A percentile compares a stretch with the other conserved stretches of the same genome.
Evolutionary conservation across 2,888 invertebrate genomes (phyloP).

Genomic region (Drepana falcataria): DNA sequence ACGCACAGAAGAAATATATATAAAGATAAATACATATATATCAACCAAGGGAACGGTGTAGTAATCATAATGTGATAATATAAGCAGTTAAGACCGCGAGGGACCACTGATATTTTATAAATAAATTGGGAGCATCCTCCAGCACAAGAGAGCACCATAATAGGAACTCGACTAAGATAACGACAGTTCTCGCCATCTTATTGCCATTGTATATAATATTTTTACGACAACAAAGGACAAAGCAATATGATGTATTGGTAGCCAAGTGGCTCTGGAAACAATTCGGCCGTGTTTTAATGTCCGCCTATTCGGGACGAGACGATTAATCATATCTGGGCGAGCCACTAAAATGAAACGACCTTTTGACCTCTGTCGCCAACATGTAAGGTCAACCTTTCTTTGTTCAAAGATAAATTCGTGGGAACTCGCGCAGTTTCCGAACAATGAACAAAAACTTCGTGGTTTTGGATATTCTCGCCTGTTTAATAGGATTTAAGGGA

Average conservation of each 20-base stretch:
- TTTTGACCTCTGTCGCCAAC: conserved; percentile 5
- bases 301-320: conserved; percentile 14
- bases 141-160: neutral
- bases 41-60: too few relatives aligned
- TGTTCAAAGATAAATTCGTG: conserved; percentile 1
- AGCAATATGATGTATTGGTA: conserved; percentile 28
- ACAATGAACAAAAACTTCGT: conserved; percentile 1
- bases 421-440: neutral
- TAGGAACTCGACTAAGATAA: conserved; percentile 1
- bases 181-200: conserved; percentile 6
- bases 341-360: conserved; percentile 11
- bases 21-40: too few relatives aligned
- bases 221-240: conserved; percentile 13
- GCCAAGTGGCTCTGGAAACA: conserved; percentile 31
- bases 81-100: too few relatives aligned
- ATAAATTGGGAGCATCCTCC: too few relatives aligned
- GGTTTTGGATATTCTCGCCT: neutral
- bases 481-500: neutral
- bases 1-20: too few relatives aligned
- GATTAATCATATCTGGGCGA: conserved; percentile 11
- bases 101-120: too few relatives aligned
- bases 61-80: too few relatives aligned
- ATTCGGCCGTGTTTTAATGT: conserved; percentile 34
- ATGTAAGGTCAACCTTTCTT: conserved; percentile 3
- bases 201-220: conserved; percentile 16